Percentiles rank a stretch among this genome's conserved stretches.
Conservation (phyloP, 2,797 vertebrate species). For the Craterocephalus amniculus region DNA sequence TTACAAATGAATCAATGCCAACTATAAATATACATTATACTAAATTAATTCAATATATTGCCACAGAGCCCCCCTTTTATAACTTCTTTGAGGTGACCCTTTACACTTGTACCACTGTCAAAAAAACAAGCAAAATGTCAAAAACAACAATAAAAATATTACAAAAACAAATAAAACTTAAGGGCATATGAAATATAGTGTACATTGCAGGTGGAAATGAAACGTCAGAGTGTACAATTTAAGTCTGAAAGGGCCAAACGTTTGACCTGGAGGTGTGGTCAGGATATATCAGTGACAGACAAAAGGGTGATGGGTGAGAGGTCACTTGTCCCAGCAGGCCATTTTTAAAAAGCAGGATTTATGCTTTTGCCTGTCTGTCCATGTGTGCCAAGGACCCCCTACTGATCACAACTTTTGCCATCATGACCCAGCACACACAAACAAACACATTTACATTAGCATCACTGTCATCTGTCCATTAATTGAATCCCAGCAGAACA, state of each 20-base stretch:
- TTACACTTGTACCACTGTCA: no score
- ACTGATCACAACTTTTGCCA: slow-evolving; percentile 15
- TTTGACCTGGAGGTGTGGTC: slow-evolving; percentile 37
- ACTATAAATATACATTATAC: neutral
- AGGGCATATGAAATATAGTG: neutral
- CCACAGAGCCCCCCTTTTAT: neutral
- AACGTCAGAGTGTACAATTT: neutral
- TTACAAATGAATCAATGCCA: neutral
- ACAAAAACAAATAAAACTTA: no score
- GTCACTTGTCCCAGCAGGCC: slow-evolving; percentile 26
- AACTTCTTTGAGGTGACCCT: no score
- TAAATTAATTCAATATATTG: neutral
- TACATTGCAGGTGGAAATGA: neutral
- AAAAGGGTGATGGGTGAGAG: slow-evolving; percentile 23
- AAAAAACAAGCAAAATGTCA: no score
- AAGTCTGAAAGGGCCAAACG: slow-evolving; percentile 13
- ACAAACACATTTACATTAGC: neutral
- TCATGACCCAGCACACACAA: neutral
- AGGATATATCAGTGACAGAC: slow-evolving; percentile 38
- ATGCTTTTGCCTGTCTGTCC: slow-evolving; percentile 37
- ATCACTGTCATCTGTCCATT: neutral
- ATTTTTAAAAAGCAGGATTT: slow-evolving; percentile 49
- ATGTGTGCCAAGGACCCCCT: slow-evolving; percentile 36
- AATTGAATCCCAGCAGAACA: neutral
- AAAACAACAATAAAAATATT: no score